Evolutionary conservation across 1,140 invertebrate species (phyloP), one percentile per base, ranked within the genome.

Genomic region (Eriocheir sinensis): DNA sequence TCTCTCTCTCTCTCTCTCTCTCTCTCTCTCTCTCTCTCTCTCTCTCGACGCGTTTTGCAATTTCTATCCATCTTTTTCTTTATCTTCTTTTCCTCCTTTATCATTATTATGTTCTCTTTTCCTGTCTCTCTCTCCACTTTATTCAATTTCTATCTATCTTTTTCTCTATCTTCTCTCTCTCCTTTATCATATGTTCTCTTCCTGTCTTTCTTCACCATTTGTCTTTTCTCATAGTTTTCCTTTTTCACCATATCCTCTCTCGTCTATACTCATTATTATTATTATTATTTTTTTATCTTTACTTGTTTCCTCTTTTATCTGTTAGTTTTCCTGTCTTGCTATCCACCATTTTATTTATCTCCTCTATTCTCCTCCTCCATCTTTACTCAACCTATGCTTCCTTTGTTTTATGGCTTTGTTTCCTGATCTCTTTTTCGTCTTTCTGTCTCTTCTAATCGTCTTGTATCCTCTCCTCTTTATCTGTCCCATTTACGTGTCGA

Each of bases 1-100:
- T 40, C 85, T 40, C 85, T 88, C 85, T 40, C 85, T 88, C 36
- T 88, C 85, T 40, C 85, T 40, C 85, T 88, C 85, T 40, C 85
- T 40, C 85, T 88, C 85, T 88, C 85, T 40, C 85, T 88, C 30
- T 88, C 36, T 40, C 36, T 40, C 85, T 40, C 85, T 88, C 36
- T 36, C 85, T 40, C 36, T 40, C 36, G 12, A 9, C 81, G 15
- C 60, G 15, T n/a, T n/a, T 15, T n/a, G n/a, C n/a, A 72, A 72
- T 72, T 30, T 40, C 85, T 88, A 27, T 83, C 81, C 8, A 9
- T 83, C 8, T 83, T 34, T 83, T 30, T n/a, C 8, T n/a, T n/a
- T n/a, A 15, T 15, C 60, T n/a, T 72, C n/a, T n/a, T 15, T 72
- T 72, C 12, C n/a, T 15, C 36, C 12, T n/a, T 32, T n/a, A n/a